Base-by-base conservation (phyloP, 2,888 invertebrate genomes). In the Lasioglossum marginatum region DNA sequence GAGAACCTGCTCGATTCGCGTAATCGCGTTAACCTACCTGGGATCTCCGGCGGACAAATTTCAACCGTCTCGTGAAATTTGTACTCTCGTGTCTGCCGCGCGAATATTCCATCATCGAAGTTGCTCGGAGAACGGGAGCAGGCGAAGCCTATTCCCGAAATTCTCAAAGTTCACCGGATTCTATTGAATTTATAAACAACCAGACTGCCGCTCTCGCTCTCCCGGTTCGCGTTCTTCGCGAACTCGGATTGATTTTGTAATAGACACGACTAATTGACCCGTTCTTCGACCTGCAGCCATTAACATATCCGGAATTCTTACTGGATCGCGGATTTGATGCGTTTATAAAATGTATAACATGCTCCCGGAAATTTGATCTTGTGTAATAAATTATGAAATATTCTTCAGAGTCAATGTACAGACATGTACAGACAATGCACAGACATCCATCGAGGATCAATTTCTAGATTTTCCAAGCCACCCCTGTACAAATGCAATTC, bases 21-120 rank as follows among this genome's bases (percentile, higher is more conserved):
- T 82, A 82, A 82, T 82, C 78, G 78, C 81, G 78, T 78, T 77
- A 77, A 75, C 45, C 63, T 57, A 27, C 40, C 75, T 6, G 70
- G 23, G 48, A 60, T 72, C 81, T 16, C 8, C 40, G 23, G 52
- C 1, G 31, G 48, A 68, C 52, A 76, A 68, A 76, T 76, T 80
- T 45, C 66, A 66, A 40, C 43, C 66, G 27, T 43, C 77, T 71
- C 60, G 77, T 77, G 60, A 77, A 81, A 81, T 81, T 72, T 60
- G 27, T 43, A 72, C 23, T 45, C 66, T 34, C 66, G 34, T 34
- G 34, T 66, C 34, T 63, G 60, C 78, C 34, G 12, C 19, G 68
- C 16, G 60, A 16, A 74, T n/a, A 52, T 37, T 74, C 66, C 19
- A 52, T 74, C 73, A 48, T 48, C 73, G 52, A 66, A 66, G 66